Evolutionary conservation across 1,140 invertebrate genomes (phyloP).

Genomic region (Bicyclus anynana): DNA sequence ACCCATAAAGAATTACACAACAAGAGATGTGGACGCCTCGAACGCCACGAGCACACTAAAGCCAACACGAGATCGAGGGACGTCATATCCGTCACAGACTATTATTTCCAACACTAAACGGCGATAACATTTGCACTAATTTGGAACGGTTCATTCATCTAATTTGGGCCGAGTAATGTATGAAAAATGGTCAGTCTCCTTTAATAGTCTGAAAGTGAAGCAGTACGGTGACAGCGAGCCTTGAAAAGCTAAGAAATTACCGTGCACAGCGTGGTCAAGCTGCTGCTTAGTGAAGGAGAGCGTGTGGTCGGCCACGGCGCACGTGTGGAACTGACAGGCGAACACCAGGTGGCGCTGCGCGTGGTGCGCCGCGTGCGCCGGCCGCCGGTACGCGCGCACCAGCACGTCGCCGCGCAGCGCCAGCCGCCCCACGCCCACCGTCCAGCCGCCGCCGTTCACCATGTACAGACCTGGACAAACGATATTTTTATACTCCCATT

Average conservation of each 20-base stretch:
- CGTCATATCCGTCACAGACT: no score
- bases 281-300: constrained; percentile 91
- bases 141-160: no score
- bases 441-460: constrained; percentile 82
- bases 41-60: no score
- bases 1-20: no score
- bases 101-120: no score
- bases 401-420: constrained; percentile 92
- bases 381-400: constrained; percentile 91
- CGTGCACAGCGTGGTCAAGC: constrained; percentile 89
- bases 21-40: no score
- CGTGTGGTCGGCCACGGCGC: constrained; percentile 89
- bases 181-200: no score
- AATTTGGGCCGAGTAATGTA: no score
- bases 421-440: constrained; percentile 85
- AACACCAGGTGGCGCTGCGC: constrained; percentile 79
- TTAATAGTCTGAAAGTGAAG: not conserved
- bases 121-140: no score
- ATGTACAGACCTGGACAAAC: constrained; percentile 81
- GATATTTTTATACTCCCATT: no score
- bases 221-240: not conserved
- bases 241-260: constrained; percentile 65
- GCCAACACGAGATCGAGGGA: no score
- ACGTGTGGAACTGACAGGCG: constrained; percentile 94
- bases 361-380: constrained; percentile 47